A percentile compares a stretch with the other conserved stretches of the same genome.
Conservation (phyloP, 2,888 invertebrate genomes). For the Cheilosia pagana region DNA sequence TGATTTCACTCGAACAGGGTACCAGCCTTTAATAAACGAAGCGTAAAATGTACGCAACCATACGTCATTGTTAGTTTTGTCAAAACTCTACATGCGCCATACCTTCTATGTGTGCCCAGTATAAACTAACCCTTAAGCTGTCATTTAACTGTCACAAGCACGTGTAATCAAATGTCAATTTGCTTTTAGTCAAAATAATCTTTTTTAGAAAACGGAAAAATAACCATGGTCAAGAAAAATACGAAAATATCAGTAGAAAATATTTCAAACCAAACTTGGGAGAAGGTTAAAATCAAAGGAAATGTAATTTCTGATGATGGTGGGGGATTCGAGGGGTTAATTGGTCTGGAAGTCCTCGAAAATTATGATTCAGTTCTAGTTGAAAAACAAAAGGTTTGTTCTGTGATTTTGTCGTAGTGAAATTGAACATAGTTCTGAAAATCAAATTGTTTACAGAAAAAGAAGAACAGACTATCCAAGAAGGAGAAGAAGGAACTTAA, state of each 20-base stretch:
- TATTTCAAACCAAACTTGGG: constrained; percentile 84
- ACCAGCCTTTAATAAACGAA: too few relatives aligned
- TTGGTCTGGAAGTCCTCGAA: constrained; percentile 91
- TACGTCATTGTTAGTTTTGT: too few relatives aligned
- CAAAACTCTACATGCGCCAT: background rate
- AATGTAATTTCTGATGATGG: constrained; percentile 83
- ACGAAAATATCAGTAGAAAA: constrained; percentile 21
- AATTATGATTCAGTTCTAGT: constrained; percentile 86
- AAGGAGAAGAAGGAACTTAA: constrained; percentile 55
- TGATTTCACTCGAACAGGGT: too few relatives aligned
- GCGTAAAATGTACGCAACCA: too few relatives aligned
- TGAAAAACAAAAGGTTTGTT: constrained; percentile 82
- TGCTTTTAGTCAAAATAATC: background rate
- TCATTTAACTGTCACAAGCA: constrained; percentile 1
- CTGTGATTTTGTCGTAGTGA: background rate
- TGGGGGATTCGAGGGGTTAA: constrained; percentile 87
- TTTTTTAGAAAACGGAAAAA: background rate
- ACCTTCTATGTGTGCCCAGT: background rate
- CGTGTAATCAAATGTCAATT: constrained; percentile 34
- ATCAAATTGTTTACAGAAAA: constrained; percentile 35
- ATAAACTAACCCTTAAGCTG: background rate
- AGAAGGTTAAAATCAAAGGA: constrained; percentile 87
- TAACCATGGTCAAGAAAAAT: constrained; percentile 39
- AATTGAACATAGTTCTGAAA: background rate
- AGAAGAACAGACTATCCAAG: constrained; percentile 19